Evolutionary conservation across 2,113 vertebrate species (phyloP).

Genomic region (Rhodinocichla rosea): DNA sequence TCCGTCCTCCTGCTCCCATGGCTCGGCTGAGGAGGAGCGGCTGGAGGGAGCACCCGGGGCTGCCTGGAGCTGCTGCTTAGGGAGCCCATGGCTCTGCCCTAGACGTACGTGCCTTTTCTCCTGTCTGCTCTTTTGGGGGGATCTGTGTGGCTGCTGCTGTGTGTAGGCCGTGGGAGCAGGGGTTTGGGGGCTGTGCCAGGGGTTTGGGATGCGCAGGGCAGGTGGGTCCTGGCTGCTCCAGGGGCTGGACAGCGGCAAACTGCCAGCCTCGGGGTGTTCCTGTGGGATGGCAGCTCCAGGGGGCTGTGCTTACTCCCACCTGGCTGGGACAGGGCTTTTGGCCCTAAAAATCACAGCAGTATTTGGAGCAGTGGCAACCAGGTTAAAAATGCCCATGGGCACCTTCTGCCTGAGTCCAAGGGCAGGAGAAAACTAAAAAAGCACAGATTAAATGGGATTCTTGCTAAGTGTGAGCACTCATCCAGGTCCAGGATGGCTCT

Average conservation of each 20-base stretch:
- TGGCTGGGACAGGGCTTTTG: neutral
- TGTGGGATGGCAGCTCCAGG: neutral
- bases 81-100: rapidly evolving
- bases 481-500: neutral
- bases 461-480: neutral
- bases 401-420: neutral
- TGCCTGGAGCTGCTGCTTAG: neutral
- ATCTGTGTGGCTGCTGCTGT: neutral
- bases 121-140: rapidly evolving
- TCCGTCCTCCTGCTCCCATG: rapidly evolving
- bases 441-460: neutral
- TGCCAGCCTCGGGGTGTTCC: neutral
- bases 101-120: neutral
- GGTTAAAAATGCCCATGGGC: neutral
- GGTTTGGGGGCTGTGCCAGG: too few relatives aligned
- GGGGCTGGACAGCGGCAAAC: neutral
- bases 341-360: neutral
- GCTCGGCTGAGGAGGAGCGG: neutral
- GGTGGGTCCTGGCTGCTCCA: neutral
- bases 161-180: rapidly evolving
- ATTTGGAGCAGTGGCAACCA: neutral
- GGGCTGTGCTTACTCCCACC: neutral
- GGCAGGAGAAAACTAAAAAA: neutral
- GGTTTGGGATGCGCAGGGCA: neutral
- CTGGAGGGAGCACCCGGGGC: rapidly evolving